Evolutionary conservation across 2,113 vertebrate species (phyloP).

Genomic region (Propithecus coquereli): DNA sequence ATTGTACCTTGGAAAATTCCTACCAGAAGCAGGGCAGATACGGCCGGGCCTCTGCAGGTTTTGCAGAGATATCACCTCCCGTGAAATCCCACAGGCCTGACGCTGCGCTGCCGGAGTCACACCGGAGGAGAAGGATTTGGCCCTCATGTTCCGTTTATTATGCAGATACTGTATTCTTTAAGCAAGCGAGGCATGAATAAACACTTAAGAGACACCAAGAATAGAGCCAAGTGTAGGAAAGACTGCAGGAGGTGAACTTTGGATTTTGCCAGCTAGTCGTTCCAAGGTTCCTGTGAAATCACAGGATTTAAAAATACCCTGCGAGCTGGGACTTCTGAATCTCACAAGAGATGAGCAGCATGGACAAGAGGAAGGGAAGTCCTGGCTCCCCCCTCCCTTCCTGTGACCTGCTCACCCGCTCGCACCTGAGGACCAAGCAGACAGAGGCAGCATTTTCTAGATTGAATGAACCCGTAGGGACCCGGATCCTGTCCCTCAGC

Average conservation of each 20-base stretch:
- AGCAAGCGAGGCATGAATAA: background rate
- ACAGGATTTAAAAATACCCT: conserved; percentile 54
- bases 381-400: background rate
- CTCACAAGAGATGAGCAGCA: background rate
- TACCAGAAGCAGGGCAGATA: background rate
- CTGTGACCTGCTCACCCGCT: background rate
- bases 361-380: background rate
- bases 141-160: background rate
- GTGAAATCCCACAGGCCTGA: background rate
- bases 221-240: conserved; percentile 43
- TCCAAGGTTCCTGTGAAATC: conserved; percentile 47
- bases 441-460: background rate
- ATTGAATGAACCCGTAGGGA: background rate
- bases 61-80: background rate
- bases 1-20: background rate
- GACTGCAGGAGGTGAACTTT: conserved; percentile 52
- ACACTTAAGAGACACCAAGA: conserved; percentile 23
- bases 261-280: conserved; percentile 42
- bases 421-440: background rate
- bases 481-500: background rate
- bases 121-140: background rate
- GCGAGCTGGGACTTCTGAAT: background rate
- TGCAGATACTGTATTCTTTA: background rate
- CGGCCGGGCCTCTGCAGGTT: background rate
- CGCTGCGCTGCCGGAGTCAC: accelerated